Conservation (phyloP, 2,888 invertebrate species). For the Magallana nippona region DNA sequence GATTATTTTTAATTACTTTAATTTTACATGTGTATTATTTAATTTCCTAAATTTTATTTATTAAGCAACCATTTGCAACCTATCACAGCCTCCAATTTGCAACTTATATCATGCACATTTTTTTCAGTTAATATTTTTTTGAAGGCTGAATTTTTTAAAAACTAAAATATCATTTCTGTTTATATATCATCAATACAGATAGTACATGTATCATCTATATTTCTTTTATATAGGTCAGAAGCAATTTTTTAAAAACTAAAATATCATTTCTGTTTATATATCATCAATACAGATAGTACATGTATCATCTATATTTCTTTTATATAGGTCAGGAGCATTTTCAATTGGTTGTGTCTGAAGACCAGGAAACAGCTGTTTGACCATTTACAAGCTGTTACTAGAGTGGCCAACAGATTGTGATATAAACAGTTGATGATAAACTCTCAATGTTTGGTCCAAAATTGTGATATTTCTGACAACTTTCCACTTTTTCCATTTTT, state of each 20-base stretch:
- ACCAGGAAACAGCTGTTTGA: constrained; percentile 84
- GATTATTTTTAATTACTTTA: no score
- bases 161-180: no score
- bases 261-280: no score
- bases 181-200: background rate
- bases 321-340: constrained; percentile 86
- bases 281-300: background rate
- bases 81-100: no score
- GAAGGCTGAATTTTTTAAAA: no score
- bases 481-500: constrained; percentile 9
- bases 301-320: background rate
- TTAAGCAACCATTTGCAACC: no score
- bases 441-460: background rate
- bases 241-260: constrained; percentile 80
- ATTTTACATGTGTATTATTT: no score
- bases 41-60: no score
- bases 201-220: background rate
- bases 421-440: background rate
- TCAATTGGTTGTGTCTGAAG: constrained; percentile 83
- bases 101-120: no score
- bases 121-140: no score
- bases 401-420: constrained; percentile 8
- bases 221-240: constrained; percentile 84
- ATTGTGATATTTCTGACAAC: constrained; percentile 35
- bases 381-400: background rate